Percentiles rank a stretch among this genome's conserved stretches.
Evolutionary conservation across 1,140 invertebrate genomes (phyloP).

Genomic region (Leptoteleia sp.): DNA sequence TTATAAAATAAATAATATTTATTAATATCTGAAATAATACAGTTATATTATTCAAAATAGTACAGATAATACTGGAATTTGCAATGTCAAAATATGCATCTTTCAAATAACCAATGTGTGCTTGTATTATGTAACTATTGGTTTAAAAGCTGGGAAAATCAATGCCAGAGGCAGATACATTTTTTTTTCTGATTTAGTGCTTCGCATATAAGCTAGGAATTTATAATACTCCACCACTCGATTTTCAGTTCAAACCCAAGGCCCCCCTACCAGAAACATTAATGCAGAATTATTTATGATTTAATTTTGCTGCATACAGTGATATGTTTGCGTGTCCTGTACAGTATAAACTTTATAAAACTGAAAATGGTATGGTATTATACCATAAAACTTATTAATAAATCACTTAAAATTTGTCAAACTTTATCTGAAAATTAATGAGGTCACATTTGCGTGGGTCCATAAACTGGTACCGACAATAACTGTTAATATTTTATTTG

Average conservation of each 20-base stretch:
- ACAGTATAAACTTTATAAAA: slow-evolving; percentile 3
- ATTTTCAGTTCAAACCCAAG: slow-evolving; percentile 8
- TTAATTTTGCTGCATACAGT: slow-evolving; percentile 16
- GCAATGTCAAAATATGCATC: not conserved
- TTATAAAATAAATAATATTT: too few relatives aligned
- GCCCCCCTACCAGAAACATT: slow-evolving; percentile 14
- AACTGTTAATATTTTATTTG: not conserved
- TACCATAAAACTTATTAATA: slow-evolving; percentile 2
- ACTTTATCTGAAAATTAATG: slow-evolving; percentile 3
- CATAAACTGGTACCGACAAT: not conserved
- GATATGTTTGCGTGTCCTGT: slow-evolving; percentile 4
- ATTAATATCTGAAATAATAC: too few relatives aligned
- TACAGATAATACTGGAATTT: not conserved
- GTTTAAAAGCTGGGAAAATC: slow-evolving; percentile 13
- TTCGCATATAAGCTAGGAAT: slow-evolving; percentile 21
- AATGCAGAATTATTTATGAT: slow-evolving; percentile 42
- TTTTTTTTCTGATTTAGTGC: slow-evolving; percentile 30
- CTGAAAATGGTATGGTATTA: slow-evolving; percentile 1
- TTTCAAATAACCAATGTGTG: slow-evolving; percentile 1
- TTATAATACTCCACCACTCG: slow-evolving; percentile 16
- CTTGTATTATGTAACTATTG: slow-evolving; percentile 19
- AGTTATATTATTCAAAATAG: too few relatives aligned
- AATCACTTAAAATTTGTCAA: slow-evolving; percentile 19
- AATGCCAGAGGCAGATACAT: slow-evolving; percentile 10
- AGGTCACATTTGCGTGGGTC: not conserved